phyloP scores from a whole-genome alignment of 2,888 invertebrate genomes.

The Himalopsyche kuldschensis region DNA sequence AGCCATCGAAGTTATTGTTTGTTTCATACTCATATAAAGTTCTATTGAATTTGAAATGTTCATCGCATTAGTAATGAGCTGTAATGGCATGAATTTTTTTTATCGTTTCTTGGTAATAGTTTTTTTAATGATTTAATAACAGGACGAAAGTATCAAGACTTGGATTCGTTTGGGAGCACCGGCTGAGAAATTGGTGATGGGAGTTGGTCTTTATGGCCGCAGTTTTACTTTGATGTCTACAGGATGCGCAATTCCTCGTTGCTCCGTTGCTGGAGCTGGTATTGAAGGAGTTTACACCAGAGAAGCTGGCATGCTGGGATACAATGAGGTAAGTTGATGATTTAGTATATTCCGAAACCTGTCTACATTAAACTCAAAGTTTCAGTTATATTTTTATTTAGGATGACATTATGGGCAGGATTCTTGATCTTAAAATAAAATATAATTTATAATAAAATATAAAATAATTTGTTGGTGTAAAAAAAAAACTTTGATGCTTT shows the following conservation, averaged over 20 bases:
- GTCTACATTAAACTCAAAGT: too few species aligned
- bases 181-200: slow-evolving; percentile 67
- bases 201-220: slow-evolving; percentile 72
- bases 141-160: slow-evolving; percentile 24
- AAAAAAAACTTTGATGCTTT: too few species aligned
- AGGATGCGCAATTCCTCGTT: slow-evolving; percentile 45
- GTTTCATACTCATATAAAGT: too few species aligned
- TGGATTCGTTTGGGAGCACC: slow-evolving; percentile 52
- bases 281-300: slow-evolving; percentile 65
- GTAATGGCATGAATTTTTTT: too few species aligned
- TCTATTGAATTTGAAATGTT: too few species aligned
- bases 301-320: slow-evolving; percentile 69
- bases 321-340: slow-evolving; percentile 62
- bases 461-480: too few species aligned
- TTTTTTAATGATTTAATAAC: neutral
- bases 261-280: slow-evolving; percentile 60
- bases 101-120: neutral
- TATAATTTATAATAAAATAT: too few species aligned
- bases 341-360: neutral
- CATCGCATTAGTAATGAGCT: too few species aligned
- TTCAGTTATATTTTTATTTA: too few species aligned
- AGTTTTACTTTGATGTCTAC: slow-evolving; percentile 62
- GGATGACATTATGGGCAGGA: too few species aligned
- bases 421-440: too few species aligned
- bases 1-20: too few species aligned